Conservation (phyloP, 2,888 invertebrate genomes). For the Macrosiphum euphorbiae region DNA sequence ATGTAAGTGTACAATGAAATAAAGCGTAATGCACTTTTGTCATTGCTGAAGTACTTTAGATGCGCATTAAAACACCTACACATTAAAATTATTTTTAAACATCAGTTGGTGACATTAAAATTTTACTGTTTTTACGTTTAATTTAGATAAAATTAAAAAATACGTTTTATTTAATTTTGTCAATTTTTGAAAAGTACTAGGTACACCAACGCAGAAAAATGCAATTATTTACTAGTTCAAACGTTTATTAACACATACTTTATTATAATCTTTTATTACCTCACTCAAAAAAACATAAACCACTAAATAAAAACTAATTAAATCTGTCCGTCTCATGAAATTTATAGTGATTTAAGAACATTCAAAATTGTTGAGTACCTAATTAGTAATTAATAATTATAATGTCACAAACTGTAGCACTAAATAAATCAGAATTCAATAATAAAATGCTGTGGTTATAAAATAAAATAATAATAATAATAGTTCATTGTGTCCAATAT, state of each 20-base stretch:
- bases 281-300: background rate
- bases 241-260: background rate
- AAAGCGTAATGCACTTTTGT: constrained; percentile 41
- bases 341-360: constrained; percentile 20
- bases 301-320: constrained; percentile 26
- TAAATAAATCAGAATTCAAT: background rate
- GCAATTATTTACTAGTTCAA: background rate
- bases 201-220: background rate
- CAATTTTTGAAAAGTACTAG: background rate
- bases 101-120: constrained; percentile 8
- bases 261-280: background rate
- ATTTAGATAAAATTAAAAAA: background rate
- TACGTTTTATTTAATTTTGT: background rate
- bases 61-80: constrained; percentile 37
- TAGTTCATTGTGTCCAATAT: background rate
- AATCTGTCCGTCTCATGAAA: background rate
- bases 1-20: constrained; percentile 23
- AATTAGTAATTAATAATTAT: background rate
- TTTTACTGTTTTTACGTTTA: background rate
- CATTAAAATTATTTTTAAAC: constrained; percentile 42
- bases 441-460: background rate
- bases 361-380: background rate
- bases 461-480: background rate
- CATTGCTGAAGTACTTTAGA: constrained; percentile 21
- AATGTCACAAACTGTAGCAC: background rate